A percentile compares a stretch with the other conserved stretches of the same genome.
Conservation (phyloP, 2,888 invertebrate genomes). For the Mylabris sibirica region DNA sequence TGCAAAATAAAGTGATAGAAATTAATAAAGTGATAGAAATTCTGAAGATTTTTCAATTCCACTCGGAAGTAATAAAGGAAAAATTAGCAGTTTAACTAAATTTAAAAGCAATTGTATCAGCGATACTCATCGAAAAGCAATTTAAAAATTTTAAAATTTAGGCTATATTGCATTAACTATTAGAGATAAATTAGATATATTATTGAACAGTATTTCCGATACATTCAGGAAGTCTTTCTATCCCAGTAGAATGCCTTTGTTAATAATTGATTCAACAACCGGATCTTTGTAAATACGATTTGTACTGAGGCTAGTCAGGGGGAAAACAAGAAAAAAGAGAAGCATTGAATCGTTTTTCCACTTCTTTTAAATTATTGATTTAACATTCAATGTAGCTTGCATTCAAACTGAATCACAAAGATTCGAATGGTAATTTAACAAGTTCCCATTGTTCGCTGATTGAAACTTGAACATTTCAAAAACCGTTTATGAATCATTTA, state of each 20-base stretch:
- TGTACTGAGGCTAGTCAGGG: background rate
- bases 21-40: no score
- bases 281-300: background rate
- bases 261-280: background rate
- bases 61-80: no score
- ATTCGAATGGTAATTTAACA: constrained; percentile 7
- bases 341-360: background rate
- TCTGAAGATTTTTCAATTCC: no score
- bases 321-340: background rate
- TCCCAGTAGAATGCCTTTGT: background rate
- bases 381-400: background rate
- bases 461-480: background rate
- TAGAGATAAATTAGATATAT: background rate
- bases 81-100: no score
- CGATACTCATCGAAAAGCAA: no score
- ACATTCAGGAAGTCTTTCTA: background rate
- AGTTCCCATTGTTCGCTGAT: background rate
- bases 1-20: no score
- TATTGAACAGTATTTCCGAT: background rate
- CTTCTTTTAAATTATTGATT: constrained; percentile 3
- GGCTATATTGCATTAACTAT: background rate
- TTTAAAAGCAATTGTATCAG: no score
- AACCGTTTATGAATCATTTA: background rate
- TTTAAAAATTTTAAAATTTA: background rate
- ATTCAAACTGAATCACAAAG: background rate